A percentile compares a stretch with the other conserved stretches of the same genome.
Evolutionary conservation across 2,113 vertebrate species (phyloP).

Genomic region (Calonectris borealis): DNA sequence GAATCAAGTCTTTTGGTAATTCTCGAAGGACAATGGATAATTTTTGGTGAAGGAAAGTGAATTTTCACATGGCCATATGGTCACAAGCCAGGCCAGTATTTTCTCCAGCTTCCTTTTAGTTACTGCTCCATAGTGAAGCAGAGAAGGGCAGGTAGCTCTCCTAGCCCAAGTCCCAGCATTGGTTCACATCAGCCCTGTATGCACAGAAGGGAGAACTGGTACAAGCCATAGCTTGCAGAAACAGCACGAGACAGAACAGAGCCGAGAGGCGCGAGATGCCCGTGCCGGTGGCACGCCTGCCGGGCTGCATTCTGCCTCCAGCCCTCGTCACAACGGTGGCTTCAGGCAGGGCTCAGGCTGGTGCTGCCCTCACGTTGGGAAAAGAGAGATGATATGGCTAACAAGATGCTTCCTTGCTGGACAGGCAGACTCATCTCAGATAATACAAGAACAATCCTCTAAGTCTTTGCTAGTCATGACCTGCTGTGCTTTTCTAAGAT

Average conservation of each 20-base stretch:
- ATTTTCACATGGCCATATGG: background rate
- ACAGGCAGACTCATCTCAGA: background rate
- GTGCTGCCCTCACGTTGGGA: background rate
- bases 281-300: fast-evolving
- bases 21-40: fast-evolving
- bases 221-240: background rate
- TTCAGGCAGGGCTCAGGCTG: background rate
- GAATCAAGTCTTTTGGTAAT: background rate
- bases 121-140: background rate
- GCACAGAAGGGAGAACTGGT: background rate
- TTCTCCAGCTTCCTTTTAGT: background rate
- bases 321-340: background rate
- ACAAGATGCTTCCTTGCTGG: background rate
- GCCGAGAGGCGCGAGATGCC: fast-evolving
- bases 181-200: background rate
- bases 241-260: background rate
- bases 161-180: no score
- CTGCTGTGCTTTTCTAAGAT: constrained; percentile 6
- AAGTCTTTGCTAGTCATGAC: background rate
- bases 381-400: background rate
- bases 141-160: background rate
- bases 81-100: background rate
- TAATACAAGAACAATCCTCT: background rate
- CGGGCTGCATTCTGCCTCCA: background rate
- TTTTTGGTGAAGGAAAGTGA: background rate